phyloP scores from a whole-genome alignment of 2,888 invertebrate genomes.

The Nemoura dubitans region DNA sequence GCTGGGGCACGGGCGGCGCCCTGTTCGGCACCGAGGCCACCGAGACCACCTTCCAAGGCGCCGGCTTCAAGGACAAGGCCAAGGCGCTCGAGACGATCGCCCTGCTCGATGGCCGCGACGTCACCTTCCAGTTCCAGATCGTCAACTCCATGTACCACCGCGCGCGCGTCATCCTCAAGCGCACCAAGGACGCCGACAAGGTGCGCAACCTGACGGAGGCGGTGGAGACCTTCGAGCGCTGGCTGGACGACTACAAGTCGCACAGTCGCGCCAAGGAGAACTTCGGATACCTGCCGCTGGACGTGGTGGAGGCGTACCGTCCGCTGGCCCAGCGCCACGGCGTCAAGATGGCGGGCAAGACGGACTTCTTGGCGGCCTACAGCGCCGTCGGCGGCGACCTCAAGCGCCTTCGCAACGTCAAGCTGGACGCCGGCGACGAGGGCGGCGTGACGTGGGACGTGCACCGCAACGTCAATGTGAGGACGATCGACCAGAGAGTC shows the following conservation, averaged over 20 bases:
- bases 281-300: slow-evolving; percentile 72
- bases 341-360: slow-evolving; percentile 52
- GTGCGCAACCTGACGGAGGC: slow-evolving; percentile 78
- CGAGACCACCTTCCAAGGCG: slow-evolving; percentile 71
- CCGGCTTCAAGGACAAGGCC: slow-evolving; percentile 82
- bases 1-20: slow-evolving; percentile 52
- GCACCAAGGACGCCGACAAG: slow-evolving; percentile 80
- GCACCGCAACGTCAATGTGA: slow-evolving; percentile 71
- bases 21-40: slow-evolving; percentile 54
- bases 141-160: slow-evolving; percentile 56
- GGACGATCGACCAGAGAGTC: slow-evolving; percentile 61
- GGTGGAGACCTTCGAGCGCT: slow-evolving; percentile 74
- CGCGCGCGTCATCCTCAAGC: slow-evolving; percentile 59
- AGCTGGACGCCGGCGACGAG: slow-evolving; percentile 64
- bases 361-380: slow-evolving; percentile 70
- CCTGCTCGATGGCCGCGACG: slow-evolving; percentile 75
- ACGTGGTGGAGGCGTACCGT: slow-evolving; percentile 66
- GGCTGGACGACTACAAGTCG: slow-evolving; percentile 77
- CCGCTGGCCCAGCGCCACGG: slow-evolving; percentile 65
- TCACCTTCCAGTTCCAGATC: slow-evolving; percentile 75
- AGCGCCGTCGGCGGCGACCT: slow-evolving; percentile 72
- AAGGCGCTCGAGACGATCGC: slow-evolving; percentile 74
- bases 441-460: slow-evolving; percentile 77
- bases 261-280: slow-evolving; percentile 74
- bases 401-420: slow-evolving; percentile 71